phyloP scores from a whole-genome alignment of 2,888 invertebrate species.

The Deilephila elpenor region DNA sequence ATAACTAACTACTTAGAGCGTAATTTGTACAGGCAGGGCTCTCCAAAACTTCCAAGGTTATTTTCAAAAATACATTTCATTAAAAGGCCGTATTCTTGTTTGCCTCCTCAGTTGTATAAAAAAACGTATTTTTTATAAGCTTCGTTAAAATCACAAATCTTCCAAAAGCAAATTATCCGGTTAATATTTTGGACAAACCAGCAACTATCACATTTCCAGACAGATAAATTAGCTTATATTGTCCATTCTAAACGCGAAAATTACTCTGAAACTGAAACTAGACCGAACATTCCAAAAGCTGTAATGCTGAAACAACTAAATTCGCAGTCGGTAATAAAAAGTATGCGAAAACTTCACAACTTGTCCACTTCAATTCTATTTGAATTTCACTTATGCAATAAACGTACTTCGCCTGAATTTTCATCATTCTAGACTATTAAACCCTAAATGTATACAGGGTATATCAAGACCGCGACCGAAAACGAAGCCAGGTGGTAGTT shows the following conservation, averaged over 20 bases:
- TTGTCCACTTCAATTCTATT: background rate
- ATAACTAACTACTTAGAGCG: too few relatives aligned
- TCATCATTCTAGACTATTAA: background rate
- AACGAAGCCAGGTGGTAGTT: too few relatives aligned
- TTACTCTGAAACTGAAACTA: background rate
- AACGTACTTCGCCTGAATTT: background rate
- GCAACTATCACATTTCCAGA: background rate
- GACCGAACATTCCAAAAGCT: background rate
- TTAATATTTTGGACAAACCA: background rate
- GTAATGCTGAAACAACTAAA: background rate
- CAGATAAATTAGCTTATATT: conserved; percentile 1
- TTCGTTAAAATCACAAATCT: too few relatives aligned
- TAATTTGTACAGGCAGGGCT: too few relatives aligned
- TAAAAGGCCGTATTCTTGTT: too few relatives aligned
- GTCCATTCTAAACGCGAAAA: background rate
- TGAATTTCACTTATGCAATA: background rate
- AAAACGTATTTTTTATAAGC: too few relatives aligned
- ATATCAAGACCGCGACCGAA: too few relatives aligned
- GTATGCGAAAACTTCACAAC: background rate
- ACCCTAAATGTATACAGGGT: background rate
- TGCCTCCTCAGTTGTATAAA: too few relatives aligned
- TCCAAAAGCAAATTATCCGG: too few relatives aligned
- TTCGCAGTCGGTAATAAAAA: background rate
- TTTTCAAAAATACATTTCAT: too few relatives aligned
- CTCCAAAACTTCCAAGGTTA: too few relatives aligned